These are phyloP conservation scores for Sturnus vulgaris DNA, from an alignment of 2,113 vertebrate genomes.

Conservation along the genomic window DNA sequence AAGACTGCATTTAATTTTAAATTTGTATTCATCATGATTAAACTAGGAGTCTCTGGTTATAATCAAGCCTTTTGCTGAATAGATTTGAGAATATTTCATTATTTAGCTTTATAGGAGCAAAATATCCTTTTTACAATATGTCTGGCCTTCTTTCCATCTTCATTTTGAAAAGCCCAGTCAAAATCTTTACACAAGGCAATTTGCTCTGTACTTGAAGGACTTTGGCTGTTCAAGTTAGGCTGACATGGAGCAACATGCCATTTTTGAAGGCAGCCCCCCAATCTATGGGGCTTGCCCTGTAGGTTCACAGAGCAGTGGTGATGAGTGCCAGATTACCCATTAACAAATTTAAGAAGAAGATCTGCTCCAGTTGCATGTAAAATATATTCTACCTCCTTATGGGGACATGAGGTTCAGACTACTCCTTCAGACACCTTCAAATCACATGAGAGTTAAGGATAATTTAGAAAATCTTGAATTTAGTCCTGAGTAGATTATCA, in stretches of 20 bases:
- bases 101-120: neutral
- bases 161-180: neutral
- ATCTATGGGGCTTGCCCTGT: rapidly evolving
- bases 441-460: neutral
- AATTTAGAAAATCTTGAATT: neutral
- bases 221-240: neutral
- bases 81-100: neutral
- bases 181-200: neutral
- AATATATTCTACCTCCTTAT: neutral
- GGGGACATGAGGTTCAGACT: neutral
- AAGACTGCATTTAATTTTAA: neutral
- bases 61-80: neutral
- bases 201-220: neutral
- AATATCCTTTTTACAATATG: neutral
- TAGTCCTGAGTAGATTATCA: neutral
- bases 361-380: neutral
- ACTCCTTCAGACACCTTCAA: neutral
- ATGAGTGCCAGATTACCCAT: neutral
- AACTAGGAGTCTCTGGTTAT: neutral
- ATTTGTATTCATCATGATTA: neutral
- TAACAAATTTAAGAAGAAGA: neutral
- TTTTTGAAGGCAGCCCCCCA: neutral
- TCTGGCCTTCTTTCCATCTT: neutral
- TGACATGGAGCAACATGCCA: neutral
- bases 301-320: neutral